phyloP scores from a whole-genome alignment of 2,797 vertebrate genomes.

The Diglossa cyanea region DNA sequence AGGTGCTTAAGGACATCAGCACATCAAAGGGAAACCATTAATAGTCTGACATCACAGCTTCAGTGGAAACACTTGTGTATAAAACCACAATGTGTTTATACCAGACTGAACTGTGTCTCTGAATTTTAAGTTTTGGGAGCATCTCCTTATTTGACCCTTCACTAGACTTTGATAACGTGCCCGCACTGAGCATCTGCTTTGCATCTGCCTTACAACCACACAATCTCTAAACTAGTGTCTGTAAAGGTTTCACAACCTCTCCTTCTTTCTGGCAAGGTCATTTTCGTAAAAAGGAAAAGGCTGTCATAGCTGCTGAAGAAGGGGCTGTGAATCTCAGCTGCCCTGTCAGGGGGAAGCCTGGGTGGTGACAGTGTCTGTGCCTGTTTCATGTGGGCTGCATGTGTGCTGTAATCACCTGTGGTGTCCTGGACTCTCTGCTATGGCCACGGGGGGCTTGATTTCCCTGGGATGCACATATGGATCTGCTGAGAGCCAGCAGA shows the following conservation, averaged over 20 bases:
- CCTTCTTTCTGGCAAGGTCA: background rate
- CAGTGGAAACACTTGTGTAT: background rate
- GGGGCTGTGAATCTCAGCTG: background rate
- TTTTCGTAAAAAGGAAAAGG: background rate
- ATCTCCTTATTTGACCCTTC: background rate
- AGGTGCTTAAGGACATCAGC: background rate
- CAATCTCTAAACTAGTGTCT: background rate
- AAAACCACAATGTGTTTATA: background rate
- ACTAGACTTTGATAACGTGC: background rate
- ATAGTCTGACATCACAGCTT: background rate
- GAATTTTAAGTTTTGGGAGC: background rate
- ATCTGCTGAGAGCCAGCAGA: background rate
- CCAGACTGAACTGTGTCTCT: background rate
- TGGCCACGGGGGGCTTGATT: background rate
- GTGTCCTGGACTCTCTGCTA: background rate
- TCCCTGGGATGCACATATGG: background rate
- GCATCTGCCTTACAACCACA: background rate
- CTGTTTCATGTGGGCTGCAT: background rate
- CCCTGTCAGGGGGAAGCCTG: background rate
- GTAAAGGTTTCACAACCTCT: background rate
- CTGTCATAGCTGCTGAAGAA: background rate
- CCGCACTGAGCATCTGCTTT: background rate
- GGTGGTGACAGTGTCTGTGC: rapidly evolving
- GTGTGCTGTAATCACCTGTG: rapidly evolving
- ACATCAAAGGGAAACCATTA: background rate